Evolutionary conservation across 2,888 invertebrate species (phyloP).

Genomic region (Aromia moschata): DNA sequence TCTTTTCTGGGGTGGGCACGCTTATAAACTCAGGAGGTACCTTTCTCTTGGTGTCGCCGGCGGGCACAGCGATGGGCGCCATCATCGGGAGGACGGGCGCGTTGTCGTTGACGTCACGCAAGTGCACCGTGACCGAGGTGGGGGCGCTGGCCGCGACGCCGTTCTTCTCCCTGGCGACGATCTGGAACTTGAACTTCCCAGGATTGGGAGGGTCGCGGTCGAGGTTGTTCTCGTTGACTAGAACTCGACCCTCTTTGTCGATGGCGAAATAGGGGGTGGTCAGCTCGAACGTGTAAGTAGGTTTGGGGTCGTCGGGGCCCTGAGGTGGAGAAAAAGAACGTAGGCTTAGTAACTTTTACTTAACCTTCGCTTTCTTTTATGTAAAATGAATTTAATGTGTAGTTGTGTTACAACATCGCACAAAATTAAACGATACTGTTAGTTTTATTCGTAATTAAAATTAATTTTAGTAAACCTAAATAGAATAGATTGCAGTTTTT

Average conservation of each 20-base stretch:
- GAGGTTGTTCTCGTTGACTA: slow-evolving; percentile 84
- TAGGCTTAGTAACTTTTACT: no score
- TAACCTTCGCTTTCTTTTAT: no score
- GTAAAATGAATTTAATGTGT: no score
- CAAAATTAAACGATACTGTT: no score
- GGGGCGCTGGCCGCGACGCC: slow-evolving; percentile 86
- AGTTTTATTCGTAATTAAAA: no score
- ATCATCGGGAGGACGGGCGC: slow-evolving; percentile 83
- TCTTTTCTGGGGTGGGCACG: no score
- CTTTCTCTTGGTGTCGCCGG: slow-evolving; percentile 57
- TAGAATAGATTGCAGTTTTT: no score
- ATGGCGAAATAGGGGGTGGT: slow-evolving; percentile 86
- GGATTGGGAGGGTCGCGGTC: slow-evolving; percentile 89
- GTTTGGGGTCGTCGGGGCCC: slow-evolving; percentile 82
- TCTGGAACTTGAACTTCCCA: slow-evolving; percentile 86
- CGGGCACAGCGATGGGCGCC: slow-evolving; percentile 80
- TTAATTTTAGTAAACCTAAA: no score
- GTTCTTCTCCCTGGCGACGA: slow-evolving; percentile 83
- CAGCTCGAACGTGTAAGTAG: slow-evolving; percentile 82
- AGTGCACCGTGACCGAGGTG: slow-evolving; percentile 77
- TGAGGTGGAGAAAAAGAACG: no score
- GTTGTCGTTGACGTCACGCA: slow-evolving; percentile 88
- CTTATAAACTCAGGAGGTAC: no score
- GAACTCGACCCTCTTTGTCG: slow-evolving; percentile 74
- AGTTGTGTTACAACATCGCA: no score